Percentiles rank a stretch among this genome's conserved stretches.
These are phyloP conservation scores for Ataeniobius toweri DNA, from an alignment of 2,797 vertebrate genomes.

Conservation along the genomic window DNA sequence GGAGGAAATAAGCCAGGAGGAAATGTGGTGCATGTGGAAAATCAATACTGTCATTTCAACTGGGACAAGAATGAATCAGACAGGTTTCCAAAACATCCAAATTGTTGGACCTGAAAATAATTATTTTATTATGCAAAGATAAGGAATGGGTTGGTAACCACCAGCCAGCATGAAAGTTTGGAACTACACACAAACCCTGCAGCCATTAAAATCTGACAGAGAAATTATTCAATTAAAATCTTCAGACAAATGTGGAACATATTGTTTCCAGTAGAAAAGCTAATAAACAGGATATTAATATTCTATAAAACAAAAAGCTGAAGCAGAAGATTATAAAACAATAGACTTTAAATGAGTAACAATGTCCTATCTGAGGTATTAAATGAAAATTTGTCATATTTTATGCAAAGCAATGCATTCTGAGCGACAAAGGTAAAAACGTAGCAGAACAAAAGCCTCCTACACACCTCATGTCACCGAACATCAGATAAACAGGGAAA, in stretches of 20 bases:
- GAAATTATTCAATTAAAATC: neutral
- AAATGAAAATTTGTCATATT: neutral
- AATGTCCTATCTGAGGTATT: neutral
- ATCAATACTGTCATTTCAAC: too few species aligned
- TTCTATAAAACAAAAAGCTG: neutral
- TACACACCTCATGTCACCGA: neutral
- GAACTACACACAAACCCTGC: neutral
- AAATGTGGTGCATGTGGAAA: too few species aligned
- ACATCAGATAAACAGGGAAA: neutral
- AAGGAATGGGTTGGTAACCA: neutral
- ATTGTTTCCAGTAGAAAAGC: neutral
- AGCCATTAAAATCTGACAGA: neutral
- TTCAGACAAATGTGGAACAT: neutral
- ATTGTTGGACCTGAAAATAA: neutral
- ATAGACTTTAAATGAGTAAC: neutral
- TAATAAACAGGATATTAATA: neutral
- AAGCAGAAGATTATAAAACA: neutral
- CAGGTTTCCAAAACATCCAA: neutral
- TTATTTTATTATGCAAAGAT: neutral
- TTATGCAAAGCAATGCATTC: neutral
- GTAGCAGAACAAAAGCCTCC: slow-evolving; percentile 40
- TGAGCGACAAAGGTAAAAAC: slow-evolving; percentile 4
- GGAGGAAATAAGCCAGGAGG: too few species aligned
- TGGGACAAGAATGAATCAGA: neutral
- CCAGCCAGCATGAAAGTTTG: neutral